Evolutionary conservation across 1,140 invertebrate species (phyloP), one percentile per base, ranked within the genome.

Genomic region (Mycetomoellerius zeteki): DNA sequence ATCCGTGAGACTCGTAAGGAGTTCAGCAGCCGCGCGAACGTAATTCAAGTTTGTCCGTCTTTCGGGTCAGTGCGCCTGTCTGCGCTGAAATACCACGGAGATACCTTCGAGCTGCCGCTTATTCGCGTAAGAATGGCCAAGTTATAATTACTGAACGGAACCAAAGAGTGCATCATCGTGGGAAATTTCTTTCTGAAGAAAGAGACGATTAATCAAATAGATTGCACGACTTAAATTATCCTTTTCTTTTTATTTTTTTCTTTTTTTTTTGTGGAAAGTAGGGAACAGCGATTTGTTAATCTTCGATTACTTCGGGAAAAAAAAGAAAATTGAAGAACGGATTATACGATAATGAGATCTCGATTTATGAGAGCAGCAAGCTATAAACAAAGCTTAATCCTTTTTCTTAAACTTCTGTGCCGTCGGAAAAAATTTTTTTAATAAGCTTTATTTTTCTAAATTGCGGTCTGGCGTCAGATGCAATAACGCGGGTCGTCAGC

Each of bases 11-110:
- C 19, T 14, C 54, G 69, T 16, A 43, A 73, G 69, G 69, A 27
- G 80, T 84, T 84, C 80, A 75, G 69, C 80, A 75, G 60, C 54
- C 80, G 50, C 80, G 54, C 21, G 80, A 82, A 62, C 80, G 69
- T 84, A 84, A 84, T 84, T 82, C 80, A 84, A 84, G 54, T 75
- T 84, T 84, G 80, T 27, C 54, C 50, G 19, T 84, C 54, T 84
- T 84, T 56, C 80, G 80, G 80, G 69, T 84, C 80, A 75, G 69
- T 54, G 69, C 69, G 54, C 56, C 27, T 60, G 52, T 81, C 80
- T 50, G 69, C 69, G 37, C 69, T 37, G 37, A 84, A 73, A 75
- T 84, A 19, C 54, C 24, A 37, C 67, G 58, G 19, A 50, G 56
- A 77, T 77, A 47, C 37, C 43, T 30, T 30, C 65, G 33, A 67